Percentiles rank a stretch among this genome's conserved stretches.
phyloP scores from a whole-genome alignment of 30 jellyfish, hydroid and myxozoan species.

The Chrysaora quinquecirrha region DNA sequence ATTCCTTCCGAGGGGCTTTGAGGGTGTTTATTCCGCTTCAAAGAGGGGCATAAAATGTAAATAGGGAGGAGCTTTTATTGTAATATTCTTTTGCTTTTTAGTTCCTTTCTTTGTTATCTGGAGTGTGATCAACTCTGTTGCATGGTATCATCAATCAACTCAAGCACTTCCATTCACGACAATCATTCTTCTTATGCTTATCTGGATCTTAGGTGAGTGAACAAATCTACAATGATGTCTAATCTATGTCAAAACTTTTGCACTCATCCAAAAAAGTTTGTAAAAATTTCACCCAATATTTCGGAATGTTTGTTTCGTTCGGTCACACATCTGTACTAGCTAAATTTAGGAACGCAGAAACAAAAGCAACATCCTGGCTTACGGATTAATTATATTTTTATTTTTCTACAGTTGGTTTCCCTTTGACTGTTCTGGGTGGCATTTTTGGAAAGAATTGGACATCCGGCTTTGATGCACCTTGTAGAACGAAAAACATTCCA shows the following conservation, averaged over 20 bases:
- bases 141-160: constrained; percentile 94
- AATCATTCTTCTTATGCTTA: constrained; percentile 71
- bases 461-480: constrained; percentile 95
- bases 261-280: too few species aligned
- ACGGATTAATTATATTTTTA: neutral
- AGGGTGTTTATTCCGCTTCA: too few species aligned
- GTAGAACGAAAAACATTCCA: constrained; percentile 94
- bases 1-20: too few species aligned
- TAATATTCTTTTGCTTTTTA: constrained; percentile 5
- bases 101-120: constrained; percentile 93
- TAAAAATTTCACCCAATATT: too few species aligned
- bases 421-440: constrained; percentile 94
- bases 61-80: neutral
- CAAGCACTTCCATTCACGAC: constrained; percentile 97
- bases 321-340: too few species aligned
- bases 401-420: constrained; percentile 83
- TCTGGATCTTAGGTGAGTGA: constrained; percentile 84
- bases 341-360: too few species aligned
- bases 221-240: too few species aligned
- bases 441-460: constrained; percentile 97
- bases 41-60: too few species aligned
- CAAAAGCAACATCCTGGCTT: too few species aligned
- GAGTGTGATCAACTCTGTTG: constrained; percentile 89
- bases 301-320: too few species aligned
- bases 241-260: too few species aligned